These are phyloP conservation scores for Ischnura elegans DNA, from an alignment of 2,888 invertebrate species.

Conservation along the genomic window DNA sequence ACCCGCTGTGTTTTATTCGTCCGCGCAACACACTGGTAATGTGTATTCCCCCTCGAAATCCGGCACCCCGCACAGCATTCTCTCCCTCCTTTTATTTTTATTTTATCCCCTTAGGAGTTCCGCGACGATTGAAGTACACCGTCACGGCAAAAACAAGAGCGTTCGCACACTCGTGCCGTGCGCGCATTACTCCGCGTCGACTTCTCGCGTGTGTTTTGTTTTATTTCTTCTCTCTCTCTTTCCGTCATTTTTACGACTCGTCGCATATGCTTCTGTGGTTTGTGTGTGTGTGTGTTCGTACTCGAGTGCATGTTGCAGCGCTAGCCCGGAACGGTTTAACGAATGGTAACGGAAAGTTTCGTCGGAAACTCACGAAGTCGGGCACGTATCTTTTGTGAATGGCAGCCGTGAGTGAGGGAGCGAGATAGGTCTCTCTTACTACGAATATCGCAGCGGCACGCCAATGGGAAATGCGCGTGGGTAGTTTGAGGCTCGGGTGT, in stretches of 20 bases:
- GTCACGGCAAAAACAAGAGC: neutral
- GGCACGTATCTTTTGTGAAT: slow-evolving; percentile 55
- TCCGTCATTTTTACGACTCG: slow-evolving; percentile 29
- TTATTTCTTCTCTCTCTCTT: neutral
- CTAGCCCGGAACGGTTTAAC: slow-evolving; percentile 18
- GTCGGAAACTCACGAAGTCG: slow-evolving; percentile 62
- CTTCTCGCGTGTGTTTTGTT: neutral
- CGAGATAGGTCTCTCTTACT: neutral
- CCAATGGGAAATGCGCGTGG: neutral
- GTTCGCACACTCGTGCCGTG: slow-evolving; percentile 20
- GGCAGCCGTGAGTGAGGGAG: neutral
- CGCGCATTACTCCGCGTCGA: slow-evolving; percentile 6
- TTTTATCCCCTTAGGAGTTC: neutral
- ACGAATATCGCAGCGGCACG: neutral
- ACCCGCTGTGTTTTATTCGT: no score
- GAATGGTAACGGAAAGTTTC: slow-evolving; percentile 50
- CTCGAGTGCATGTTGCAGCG: slow-evolving; percentile 9
- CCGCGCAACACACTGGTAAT: no score
- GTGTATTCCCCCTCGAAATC: neutral
- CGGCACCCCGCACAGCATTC: neutral
- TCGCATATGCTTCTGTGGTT: no score
- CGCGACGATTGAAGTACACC: slow-evolving; percentile 7
- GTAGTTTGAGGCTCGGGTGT: neutral
- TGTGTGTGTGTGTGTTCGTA: no score
- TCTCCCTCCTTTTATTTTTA: neutral